Base-by-base conservation (phyloP, 2,888 invertebrate genomes). In the Pinctada fucata region DNA sequence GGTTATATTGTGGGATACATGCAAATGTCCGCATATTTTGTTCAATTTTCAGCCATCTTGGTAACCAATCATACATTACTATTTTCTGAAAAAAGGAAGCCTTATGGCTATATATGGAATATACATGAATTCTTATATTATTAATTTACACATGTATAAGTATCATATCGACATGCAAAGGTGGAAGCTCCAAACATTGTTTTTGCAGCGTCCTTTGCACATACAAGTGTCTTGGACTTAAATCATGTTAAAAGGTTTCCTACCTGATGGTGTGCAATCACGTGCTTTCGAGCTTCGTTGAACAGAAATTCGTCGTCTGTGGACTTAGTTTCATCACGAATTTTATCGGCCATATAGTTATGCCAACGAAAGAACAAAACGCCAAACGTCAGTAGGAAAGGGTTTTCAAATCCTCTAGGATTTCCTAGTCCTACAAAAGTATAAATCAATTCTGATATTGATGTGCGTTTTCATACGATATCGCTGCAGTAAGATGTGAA, bases 251-350 rank as follows among this genome's bases (percentile, higher is more conserved):
- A 31, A 31, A 31, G 31, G 31, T 31, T 58, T 10, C 13, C 58
- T 58, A 58, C 58, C 95, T 97, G 98, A 83, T 99, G 94, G 75
- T 96, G 96, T 58, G 98, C 99, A 79, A 99, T 95, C 73, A 99
- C 97, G 85, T 96, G 95, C 82, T 98, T 94, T 69, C 99, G 94
- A 0, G 99, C 95, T 78, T 96, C 94, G 92, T 98, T 97, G 92
- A 99, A 99, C 52, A 99, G 94, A 87, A 97, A 97, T 91, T 99
- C 99, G 90, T 99, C 99, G 48, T 95, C 95, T 97, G 98, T 98
- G 76, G 95, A 95, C 0, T 97, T 96, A 83, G 98, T 95, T 85
- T 95, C 94, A 0, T 94, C 93, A 86, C 78, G 50, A n/a, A 89
- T 73, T 13, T 81, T 49, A 8, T 82, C 79, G 1, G 99, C 99